These are phyloP conservation scores for Megalops cyprinoides DNA, from an alignment of 2,797 vertebrate species.

Conservation along the genomic window DNA sequence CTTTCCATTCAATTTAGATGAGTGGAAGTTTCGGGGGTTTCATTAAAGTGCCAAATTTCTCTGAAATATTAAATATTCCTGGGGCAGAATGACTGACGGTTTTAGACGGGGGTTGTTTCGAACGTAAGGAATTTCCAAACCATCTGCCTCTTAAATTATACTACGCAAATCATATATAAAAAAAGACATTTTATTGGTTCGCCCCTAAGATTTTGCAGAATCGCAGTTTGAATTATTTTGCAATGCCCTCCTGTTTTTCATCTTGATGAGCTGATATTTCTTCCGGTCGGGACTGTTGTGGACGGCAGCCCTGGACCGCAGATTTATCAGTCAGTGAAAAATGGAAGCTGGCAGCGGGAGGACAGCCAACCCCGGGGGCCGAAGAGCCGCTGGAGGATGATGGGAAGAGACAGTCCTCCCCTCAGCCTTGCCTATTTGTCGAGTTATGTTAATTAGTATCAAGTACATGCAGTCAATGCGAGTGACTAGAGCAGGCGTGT, in stretches of 20 bases:
- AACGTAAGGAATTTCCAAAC: slow-evolving; percentile 53
- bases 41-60: slow-evolving; percentile 56
- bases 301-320: slow-evolving; percentile 35
- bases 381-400: slow-evolving; percentile 3
- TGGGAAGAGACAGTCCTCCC: slow-evolving; percentile 41
- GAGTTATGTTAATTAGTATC: slow-evolving; percentile 52
- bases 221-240: slow-evolving; percentile 51
- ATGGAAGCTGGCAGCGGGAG: slow-evolving; percentile 27
- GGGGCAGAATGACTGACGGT: slow-evolving; percentile 52
- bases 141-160: slow-evolving; percentile 55
- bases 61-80: slow-evolving; percentile 52
- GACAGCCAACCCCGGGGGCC: neutral
- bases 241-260: neutral
- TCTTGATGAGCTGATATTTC: slow-evolving; percentile 40
- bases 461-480: slow-evolving; percentile 37
- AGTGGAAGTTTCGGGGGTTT: slow-evolving; percentile 52
- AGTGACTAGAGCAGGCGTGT: slow-evolving; percentile 35
- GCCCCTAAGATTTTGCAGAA: slow-evolving; percentile 51
- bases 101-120: slow-evolving; percentile 49
- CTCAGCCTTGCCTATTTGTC: slow-evolving; percentile 46
- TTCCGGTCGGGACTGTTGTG: slow-evolving; percentile 34
- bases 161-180: slow-evolving; percentile 39
- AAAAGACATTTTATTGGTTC: slow-evolving; percentile 39
- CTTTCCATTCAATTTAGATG: slow-evolving; percentile 53
- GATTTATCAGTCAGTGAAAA: slow-evolving; percentile 39